A percentile compares a stretch with the other conserved stretches of the same genome.
Conservation (phyloP, 92 coral and sea anemone genomes). For the Phymanthus crucifer region DNA sequence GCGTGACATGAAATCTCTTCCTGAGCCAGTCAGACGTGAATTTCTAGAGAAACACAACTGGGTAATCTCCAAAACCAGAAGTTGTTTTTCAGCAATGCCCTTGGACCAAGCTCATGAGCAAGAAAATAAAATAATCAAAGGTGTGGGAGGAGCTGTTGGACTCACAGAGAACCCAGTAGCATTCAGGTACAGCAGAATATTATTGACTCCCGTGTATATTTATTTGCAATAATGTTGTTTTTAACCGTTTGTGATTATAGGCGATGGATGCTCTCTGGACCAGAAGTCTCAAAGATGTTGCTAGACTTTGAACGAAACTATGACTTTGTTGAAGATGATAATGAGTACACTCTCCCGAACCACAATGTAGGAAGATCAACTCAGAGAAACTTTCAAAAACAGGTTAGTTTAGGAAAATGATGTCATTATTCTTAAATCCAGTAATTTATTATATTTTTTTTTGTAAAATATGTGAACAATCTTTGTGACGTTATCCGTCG, state of each 20-base stretch:
- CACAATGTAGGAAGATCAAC: not conserved
- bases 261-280: not conserved
- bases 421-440: too few species aligned
- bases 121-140: not conserved
- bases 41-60: slow-evolving; percentile 28
- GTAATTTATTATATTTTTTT: too few species aligned
- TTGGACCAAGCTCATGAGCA: not conserved
- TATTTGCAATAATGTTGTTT: slow-evolving; percentile 37
- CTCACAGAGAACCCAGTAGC: not conserved
- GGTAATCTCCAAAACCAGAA: not conserved
- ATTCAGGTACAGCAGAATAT: slow-evolving; percentile 28
- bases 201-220: not conserved
- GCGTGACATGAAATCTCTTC: slow-evolving; percentile 43
- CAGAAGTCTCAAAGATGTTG: not conserved
- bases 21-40: slow-evolving; percentile 26
- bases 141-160: not conserved
- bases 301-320: not conserved
- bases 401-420: not conserved
- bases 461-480: slow-evolving; percentile 33
- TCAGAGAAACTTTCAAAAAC: not conserved
- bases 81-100: not conserved
- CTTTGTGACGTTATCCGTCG: slow-evolving; percentile 29
- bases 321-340: not conserved
- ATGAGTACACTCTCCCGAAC: not conserved
- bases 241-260: not conserved